These are phyloP conservation scores for Brachyalestes nurse DNA, from an alignment of 2,797 vertebrate species.

Conservation along the genomic window DNA sequence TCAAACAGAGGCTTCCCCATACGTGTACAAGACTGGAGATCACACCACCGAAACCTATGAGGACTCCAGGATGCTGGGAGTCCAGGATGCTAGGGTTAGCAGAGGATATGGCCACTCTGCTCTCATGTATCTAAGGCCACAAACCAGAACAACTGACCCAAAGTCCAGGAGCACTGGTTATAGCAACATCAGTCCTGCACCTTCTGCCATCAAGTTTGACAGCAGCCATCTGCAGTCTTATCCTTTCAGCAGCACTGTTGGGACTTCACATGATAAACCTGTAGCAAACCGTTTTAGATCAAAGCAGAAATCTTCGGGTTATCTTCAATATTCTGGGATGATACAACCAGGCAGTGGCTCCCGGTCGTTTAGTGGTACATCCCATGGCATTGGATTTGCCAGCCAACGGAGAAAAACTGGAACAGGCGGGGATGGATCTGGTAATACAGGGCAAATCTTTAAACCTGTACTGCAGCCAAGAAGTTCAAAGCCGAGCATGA, in stretches of 20 bases:
- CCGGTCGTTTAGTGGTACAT: background rate
- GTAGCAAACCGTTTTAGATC: background rate
- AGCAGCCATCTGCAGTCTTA: background rate
- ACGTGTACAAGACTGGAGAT: background rate
- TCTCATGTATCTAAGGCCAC: background rate
- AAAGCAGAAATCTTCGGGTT: background rate
- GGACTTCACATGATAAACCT: background rate
- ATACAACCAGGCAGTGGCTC: background rate
- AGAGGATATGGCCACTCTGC: background rate
- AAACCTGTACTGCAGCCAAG: background rate
- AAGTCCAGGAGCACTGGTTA: background rate
- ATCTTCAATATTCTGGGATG: background rate
- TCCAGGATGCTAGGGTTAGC: background rate
- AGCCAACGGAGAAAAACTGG: background rate
- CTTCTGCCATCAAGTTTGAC: background rate
- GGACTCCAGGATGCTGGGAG: background rate
- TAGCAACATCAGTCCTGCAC: background rate
- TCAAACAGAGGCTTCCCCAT: background rate
- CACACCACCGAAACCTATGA: background rate
- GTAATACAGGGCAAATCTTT: background rate
- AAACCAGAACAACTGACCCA: background rate
- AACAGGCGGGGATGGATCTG: background rate
- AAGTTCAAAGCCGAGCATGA: background rate
- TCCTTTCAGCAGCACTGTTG: background rate
- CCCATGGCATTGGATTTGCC: background rate